Base-by-base conservation (phyloP, 2,797 vertebrate species). In the Macropodus opercularis region DNA sequence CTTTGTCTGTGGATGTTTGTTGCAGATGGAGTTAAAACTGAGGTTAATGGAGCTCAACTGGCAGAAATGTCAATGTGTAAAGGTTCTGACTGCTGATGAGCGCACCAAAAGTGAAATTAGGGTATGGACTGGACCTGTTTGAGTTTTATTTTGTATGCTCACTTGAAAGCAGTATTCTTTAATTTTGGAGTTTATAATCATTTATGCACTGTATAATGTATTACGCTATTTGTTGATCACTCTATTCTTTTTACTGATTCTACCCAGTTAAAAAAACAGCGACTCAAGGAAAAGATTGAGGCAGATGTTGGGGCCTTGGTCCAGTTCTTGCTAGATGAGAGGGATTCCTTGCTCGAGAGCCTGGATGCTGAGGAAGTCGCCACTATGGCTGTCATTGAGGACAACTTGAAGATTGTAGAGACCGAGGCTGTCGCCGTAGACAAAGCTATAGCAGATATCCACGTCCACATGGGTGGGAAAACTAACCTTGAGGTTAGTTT, bases 231-330 rank as follows among this genome's bases (percentile, higher is more conserved):
- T 15, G 9, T 1, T 15, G 6, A 23, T 43, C 29, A 48, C 49
- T 15, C 35, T 15, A 34, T 32, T 5, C 1, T 40, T 32, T 9
- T 5, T n/a, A 26, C 3, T 36, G 2, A 35, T 26, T 22, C 18
- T 41, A 3, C 21, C 14, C 58, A 94, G 92, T 22, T 89, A 52
- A 92, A 89, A 82, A 93, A 92, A 34, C 77, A 89, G 63, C 79
- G 87, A 13, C 83, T 94, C 49, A 94, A 93, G 69, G 91, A 92
- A 51, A 93, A 92, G 80, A 92, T 94, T 0, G 92, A 94, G 48
- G 87, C 86, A 0, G 92, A 93, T 8, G 90, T 94, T 0, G 92
- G 92, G 0, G 90, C 88, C 0, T 52, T 94, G 80, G 92, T 94
- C 52, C 93, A 93, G 72, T 94, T 94, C 71, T 56, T 94, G 75